Evolutionary conservation across 2,888 invertebrate species (phyloP), one percentile per base, ranked within the genome.

Genomic region (Yponomeuta malinellus): DNA sequence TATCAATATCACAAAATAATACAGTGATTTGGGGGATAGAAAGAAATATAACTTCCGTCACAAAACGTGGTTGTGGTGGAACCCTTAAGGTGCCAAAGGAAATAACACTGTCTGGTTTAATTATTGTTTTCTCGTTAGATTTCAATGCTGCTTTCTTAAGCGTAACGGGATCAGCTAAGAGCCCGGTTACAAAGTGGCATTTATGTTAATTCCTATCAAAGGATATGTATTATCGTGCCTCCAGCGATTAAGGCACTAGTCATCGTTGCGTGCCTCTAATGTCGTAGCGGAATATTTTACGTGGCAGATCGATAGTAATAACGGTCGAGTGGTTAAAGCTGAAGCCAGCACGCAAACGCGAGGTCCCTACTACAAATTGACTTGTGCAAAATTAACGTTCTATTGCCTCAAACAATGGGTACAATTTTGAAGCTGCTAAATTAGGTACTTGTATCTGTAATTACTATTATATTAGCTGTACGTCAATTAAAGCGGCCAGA

Each of bases 291-390:
- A 67, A 67, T 69, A 69, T 63, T 69, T 63, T 63, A 48, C 59
- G 37, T 29, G 15, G 23, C 66, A 37, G 66, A 52, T 70, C 70
- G 66, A 70, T 70, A 70, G 52, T 70, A 70, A 70, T 70, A 48
- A 66, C 31, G 29, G 67, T n/a, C 67, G 37, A 31, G 66, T 48
- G 29, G 66, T 48, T 70, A 23, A 37, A 10, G 15, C 23, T n/a
- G 64, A 63, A 70, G 52, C 15, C 70, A 63, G 63, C 43, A 70
- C 63, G 10, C 5, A 31, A 6, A 23, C n/a, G 65, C 70, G 48
- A 70, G 70, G 66, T 65, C 66, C 64, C 65, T 66, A 67, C 67
- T 67, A n/a, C 12, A 67, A 67, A 37, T 33, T 67, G 33, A 10
- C 67, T 3, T 31, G 3, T 59, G 52, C 52, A 15, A 59, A 59